Evolutionary conservation across 2,113 vertebrate species (phyloP).

Genomic region (Festucalex cinctus): DNA sequence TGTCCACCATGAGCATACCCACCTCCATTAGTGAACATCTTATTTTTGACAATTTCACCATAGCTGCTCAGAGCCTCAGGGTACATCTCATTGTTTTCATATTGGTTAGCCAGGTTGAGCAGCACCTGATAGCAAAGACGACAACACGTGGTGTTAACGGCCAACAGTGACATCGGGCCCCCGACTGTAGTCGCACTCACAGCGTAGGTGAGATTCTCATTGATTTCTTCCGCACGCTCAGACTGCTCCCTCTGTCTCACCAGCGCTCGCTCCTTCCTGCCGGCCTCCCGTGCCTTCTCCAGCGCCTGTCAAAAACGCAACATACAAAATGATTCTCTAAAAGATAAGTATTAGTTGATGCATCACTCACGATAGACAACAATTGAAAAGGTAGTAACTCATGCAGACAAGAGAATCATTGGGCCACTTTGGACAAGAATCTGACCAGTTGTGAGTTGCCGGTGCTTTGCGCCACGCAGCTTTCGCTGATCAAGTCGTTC

Average conservation of each 20-base stretch:
- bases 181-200: conserved; percentile 72
- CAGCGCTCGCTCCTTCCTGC: conserved; percentile 86
- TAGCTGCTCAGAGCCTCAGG: conserved; percentile 92
- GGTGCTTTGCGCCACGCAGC: conserved; percentile 85
- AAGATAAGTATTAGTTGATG: not conserved
- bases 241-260: conserved; percentile 87
- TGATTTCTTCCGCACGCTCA: conserved; percentile 79
- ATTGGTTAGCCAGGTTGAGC: conserved; percentile 94
- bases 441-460: conserved; percentile 87
- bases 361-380: too few species aligned
- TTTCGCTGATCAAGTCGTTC: conserved; percentile 92
- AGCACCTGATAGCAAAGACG: conserved; percentile 75
- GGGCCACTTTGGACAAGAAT: not conserved
- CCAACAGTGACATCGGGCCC: not conserved
- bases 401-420: too few species aligned
- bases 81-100: conserved; percentile 93
- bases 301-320: conserved; percentile 73
- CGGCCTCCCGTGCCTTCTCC: conserved; percentile 95
- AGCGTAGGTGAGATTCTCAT: conserved; percentile 89
- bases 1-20: too few species aligned
- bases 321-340: not conserved
- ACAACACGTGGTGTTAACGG: not conserved
- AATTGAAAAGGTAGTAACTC: too few species aligned
- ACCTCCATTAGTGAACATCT: conserved; percentile 95
- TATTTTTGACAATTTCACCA: conserved; percentile 95